phyloP scores from a whole-genome alignment of 2,888 invertebrate genomes.

The Yponomeuta evonymella region DNA sequence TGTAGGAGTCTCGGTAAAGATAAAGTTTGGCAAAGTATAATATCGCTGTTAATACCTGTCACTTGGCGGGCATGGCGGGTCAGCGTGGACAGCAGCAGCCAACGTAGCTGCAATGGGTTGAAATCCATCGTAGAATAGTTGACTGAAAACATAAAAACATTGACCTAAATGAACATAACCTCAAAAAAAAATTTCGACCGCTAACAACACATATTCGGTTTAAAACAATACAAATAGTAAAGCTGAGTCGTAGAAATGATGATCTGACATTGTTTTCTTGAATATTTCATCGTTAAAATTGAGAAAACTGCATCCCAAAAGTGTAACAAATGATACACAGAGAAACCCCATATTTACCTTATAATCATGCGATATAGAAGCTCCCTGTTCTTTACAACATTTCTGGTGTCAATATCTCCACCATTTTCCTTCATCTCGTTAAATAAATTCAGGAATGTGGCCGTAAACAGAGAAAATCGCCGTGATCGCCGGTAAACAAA shows the following conservation, averaged over 20 bases:
- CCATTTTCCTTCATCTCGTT: constrained; percentile 55
- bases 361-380: constrained; percentile 93
- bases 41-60: constrained; percentile 76
- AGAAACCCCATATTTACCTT: constrained; percentile 75
- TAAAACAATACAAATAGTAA: not conserved
- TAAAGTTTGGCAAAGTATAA: not conserved
- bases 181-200: not conserved
- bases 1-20: not conserved
- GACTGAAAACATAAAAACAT: constrained; percentile 76
- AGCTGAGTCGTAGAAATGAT: not conserved
- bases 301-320: not conserved
- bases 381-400: constrained; percentile 92
- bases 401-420: constrained; percentile 79
- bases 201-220: not conserved
- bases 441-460: constrained; percentile 24
- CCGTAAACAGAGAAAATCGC: constrained; percentile 20
- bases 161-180: not conserved
- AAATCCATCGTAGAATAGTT: constrained; percentile 97
- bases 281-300: not conserved
- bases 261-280: not conserved
- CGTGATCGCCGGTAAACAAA: not conserved
- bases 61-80: constrained; percentile 93
- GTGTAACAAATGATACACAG: not conserved
- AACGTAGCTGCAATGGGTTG: constrained; percentile 93
- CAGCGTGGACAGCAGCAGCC: constrained; percentile 89